Conservation (phyloP, 2,888 invertebrate species). For the Chalcis sispes region DNA sequence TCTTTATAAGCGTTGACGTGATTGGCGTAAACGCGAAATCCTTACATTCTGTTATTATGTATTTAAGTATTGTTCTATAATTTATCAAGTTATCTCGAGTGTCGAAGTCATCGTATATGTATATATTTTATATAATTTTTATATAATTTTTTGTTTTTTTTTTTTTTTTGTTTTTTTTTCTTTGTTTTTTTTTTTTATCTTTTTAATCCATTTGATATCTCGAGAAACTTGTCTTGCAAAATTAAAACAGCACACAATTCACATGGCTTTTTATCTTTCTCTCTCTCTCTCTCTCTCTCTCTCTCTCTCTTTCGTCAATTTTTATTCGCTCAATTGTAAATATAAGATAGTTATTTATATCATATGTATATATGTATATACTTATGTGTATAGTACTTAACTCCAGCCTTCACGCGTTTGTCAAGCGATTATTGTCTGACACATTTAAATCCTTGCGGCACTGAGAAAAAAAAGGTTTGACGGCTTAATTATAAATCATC, state of each 20-base stretch:
- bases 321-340: neutral
- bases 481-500: constrained; percentile 39
- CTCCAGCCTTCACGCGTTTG: constrained; percentile 42
- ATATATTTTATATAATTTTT: too few relatives aligned
- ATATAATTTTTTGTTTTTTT: neutral
- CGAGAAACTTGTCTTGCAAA: neutral
- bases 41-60: constrained; percentile 38
- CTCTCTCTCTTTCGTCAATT: constrained; percentile 14
- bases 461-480: constrained; percentile 23
- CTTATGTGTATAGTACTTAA: constrained; percentile 31
- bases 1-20: constrained; percentile 51
- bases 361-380: constrained; percentile 15
- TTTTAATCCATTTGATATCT: neutral
- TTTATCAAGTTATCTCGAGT: constrained; percentile 37
- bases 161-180: neutral
- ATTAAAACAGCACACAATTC: constrained; percentile 27
- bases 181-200: neutral
- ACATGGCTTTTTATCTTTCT: neutral
- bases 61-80: constrained; percentile 25
- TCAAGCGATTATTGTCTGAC: constrained; percentile 62
- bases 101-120: constrained; percentile 12
- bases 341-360: neutral
- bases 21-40: constrained; percentile 49
- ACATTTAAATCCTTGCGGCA: constrained; percentile 54
- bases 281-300: too few relatives aligned